Evolutionary conservation across 2,113 vertebrate species (phyloP).

Genomic region (Thymallus thymallus): DNA sequence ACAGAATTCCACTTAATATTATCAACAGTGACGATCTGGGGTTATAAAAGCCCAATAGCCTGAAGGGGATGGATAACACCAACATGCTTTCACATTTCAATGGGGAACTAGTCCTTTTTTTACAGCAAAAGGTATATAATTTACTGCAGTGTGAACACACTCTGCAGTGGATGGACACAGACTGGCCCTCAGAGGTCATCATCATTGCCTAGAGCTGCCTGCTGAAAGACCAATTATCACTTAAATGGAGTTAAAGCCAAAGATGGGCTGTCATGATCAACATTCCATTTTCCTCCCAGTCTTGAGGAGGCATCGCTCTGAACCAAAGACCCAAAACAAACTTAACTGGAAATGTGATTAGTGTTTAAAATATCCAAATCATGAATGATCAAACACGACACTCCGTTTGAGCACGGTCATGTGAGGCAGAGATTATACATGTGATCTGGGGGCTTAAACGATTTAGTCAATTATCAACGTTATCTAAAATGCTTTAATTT

Average conservation of each 20-base stretch:
- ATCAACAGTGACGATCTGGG: constrained; percentile 68
- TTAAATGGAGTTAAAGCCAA: constrained; percentile 74
- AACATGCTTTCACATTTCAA: constrained; percentile 73
- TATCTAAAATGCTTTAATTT: constrained; percentile 73
- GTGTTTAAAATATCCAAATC: constrained; percentile 32
- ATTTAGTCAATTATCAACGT: constrained; percentile 73
- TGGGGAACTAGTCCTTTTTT: constrained; percentile 73
- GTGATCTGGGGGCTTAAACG: constrained; percentile 70
- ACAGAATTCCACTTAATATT: constrained; percentile 78
- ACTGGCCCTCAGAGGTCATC: constrained; percentile 58
- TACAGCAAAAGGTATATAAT: constrained; percentile 73
- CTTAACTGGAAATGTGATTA: constrained; percentile 21
- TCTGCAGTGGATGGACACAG: constrained; percentile 66
- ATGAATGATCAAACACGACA: constrained; percentile 53
- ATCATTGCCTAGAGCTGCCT: constrained; percentile 26
- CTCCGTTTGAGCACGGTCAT: constrained; percentile 55
- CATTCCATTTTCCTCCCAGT: constrained; percentile 13
- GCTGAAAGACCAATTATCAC: constrained; percentile 72
- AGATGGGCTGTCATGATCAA: constrained; percentile 54
- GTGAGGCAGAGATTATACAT: constrained; percentile 69
- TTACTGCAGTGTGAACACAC: constrained; percentile 59
- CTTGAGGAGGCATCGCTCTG: constrained; percentile 25
- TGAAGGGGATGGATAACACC: constrained; percentile 76
- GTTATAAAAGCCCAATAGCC: constrained; percentile 71
- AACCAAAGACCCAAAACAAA: constrained; percentile 33